Evolutionary conservation across 2,797 vertebrate genomes (phyloP), one percentile per base, ranked within the genome.

Genomic region (Macrochelys suwanniensis): DNA sequence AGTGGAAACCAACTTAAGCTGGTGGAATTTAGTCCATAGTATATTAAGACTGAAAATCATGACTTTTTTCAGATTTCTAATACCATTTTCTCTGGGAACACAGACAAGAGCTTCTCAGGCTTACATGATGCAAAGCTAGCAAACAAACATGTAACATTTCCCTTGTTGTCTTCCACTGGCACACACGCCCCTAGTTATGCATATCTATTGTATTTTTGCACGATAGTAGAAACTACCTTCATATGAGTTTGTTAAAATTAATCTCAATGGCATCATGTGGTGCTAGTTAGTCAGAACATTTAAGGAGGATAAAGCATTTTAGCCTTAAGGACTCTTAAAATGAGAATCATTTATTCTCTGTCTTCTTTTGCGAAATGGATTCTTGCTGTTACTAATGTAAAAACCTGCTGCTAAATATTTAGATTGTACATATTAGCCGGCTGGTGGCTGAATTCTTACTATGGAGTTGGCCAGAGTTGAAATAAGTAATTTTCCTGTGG

Each of bases 321-420:
- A 88, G 97, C 98, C 97, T 98, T 97, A 97, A 98, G 98, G 98
- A 98, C 96, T 97, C 96, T 98, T 97, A 85, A 92, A 97, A 97
- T 98, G 97, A 90, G 91, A 98, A 97, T 97, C 97, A 97, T 97
- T 98, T 98, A 96, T 98, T 98, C 96, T 97, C 95, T 84, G 96
- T 96, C 97, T 98, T 98, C 97, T 98, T 97, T 95, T 6, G 10
- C 95, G 96, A 97, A 98, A 98, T 96, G 97, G 98, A 98, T 97
- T 97, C 98, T 98, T 98, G 98, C 98, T 98, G 98, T 97, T 98
- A 85, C 96, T 98, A 98, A 98, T 98, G 98, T 96, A 98, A 97
- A 97, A 98, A 88, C 98, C 98, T 98, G 98, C 98, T 98, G 98
- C 91, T 98, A 98, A 98, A 98, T 98, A 97, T 97, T 98, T 96